A percentile compares a stretch with the other conserved stretches of the same genome.
Evolutionary conservation across 92 coral and sea anemone genomes (phyloP).

Genomic region (Palythoa caribaeorum): DNA sequence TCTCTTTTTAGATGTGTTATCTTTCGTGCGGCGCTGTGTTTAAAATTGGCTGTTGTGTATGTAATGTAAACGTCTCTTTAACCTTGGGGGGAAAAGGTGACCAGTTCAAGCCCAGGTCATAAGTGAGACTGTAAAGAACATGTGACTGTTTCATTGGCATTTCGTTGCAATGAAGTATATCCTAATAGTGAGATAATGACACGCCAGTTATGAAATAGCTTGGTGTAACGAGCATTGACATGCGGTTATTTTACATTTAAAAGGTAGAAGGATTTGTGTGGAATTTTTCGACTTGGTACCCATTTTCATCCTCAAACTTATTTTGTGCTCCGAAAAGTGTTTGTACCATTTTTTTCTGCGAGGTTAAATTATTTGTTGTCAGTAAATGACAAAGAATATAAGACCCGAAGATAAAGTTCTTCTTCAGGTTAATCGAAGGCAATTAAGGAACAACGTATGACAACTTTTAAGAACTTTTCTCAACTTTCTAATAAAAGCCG

Average conservation of each 20-base stretch:
- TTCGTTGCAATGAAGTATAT: too few species aligned
- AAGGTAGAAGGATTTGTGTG: not conserved
- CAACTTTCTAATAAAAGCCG: not conserved
- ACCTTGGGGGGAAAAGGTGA: too few species aligned
- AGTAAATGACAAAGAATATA: not conserved
- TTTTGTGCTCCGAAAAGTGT: not conserved
- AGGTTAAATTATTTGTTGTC: not conserved
- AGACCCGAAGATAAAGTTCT: not conserved
- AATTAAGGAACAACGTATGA: not conserved
- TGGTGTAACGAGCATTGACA: not conserved
- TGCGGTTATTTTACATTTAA: not conserved
- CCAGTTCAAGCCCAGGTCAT: too few species aligned
- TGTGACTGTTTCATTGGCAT: too few species aligned
- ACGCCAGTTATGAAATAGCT: not conserved
- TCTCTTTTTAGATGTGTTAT: too few species aligned
- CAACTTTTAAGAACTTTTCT: slow-evolving; percentile 2
- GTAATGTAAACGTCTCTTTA: too few species aligned
- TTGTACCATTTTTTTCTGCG: not conserved
- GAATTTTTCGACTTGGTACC: not conserved
- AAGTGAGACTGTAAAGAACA: too few species aligned
- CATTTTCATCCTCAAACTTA: not conserved
- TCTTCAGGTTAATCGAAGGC: too few species aligned
- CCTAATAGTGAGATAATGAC: not conserved
- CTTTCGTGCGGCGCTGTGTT: too few species aligned
- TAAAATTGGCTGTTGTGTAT: too few species aligned